phyloP scores from a whole-genome alignment of 2,113 vertebrate genomes.

The Phrynosoma blainvillii region DNA sequence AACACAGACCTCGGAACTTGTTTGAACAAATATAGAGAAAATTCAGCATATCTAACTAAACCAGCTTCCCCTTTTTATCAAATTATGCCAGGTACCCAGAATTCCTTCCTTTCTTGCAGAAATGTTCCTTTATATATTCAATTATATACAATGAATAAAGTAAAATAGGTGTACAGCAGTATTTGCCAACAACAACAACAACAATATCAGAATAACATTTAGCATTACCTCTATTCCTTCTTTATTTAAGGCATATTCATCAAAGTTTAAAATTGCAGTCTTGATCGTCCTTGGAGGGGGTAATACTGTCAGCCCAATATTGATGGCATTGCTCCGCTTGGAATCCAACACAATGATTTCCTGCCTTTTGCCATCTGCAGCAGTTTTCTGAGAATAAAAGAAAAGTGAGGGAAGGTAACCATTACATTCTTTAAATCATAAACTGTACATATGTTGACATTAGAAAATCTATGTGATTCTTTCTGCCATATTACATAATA shows the following conservation, averaged over 20 bases:
- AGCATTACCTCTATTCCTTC: slow-evolving; percentile 94
- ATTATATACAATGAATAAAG: background rate
- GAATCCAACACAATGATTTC: slow-evolving; percentile 97
- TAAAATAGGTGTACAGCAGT: background rate
- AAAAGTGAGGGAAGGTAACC: slow-evolving; percentile 51
- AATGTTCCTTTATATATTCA: background rate
- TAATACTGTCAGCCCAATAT: slow-evolving; percentile 96
- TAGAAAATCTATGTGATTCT: background rate
- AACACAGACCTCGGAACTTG: background rate
- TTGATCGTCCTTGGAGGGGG: slow-evolving; percentile 97
- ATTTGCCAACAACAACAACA: background rate
- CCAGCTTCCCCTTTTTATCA: background rate
- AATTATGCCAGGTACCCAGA: background rate
- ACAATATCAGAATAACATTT: background rate
- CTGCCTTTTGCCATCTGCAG: slow-evolving; percentile 94
- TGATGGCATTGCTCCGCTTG: slow-evolving; percentile 96
- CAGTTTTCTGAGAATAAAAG: slow-evolving; percentile 86
- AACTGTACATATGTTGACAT: background rate
- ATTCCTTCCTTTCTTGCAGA: background rate
- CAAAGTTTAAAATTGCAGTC: slow-evolving; percentile 97
- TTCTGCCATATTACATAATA: background rate
- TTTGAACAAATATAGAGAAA: background rate
- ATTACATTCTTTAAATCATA: slow-evolving; percentile 5
- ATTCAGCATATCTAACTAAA: background rate
- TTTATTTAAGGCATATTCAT: slow-evolving; percentile 98